Evolutionary conservation across 2,797 vertebrate genomes (phyloP).

Genomic region (Australoheros facetus): DNA sequence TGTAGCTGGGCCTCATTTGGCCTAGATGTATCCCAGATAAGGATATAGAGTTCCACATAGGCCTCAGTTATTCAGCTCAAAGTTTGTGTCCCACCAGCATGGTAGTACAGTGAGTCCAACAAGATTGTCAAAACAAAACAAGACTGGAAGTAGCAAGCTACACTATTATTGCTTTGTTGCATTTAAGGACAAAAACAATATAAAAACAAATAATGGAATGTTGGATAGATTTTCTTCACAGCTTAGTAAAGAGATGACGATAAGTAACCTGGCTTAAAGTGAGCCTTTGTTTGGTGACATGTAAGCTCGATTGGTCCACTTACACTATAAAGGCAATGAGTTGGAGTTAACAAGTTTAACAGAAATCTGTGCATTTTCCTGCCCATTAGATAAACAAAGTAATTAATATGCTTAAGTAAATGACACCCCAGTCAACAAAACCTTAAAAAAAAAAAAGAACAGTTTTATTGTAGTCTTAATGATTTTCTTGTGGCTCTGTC

Average conservation of each 20-base stretch:
- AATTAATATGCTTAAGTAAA: no score
- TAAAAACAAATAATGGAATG: neutral
- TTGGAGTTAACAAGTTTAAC: neutral
- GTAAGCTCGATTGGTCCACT: neutral
- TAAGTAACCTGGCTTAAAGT: neutral
- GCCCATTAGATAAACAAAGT: neutral
- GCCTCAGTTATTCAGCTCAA: conserved; percentile 38
- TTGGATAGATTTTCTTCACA: neutral
- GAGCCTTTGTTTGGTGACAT: neutral
- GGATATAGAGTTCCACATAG: conserved; percentile 39
- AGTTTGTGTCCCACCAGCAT: conserved; percentile 30
- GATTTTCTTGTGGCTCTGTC: no score
- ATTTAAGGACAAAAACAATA: neutral
- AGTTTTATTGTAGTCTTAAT: no score
- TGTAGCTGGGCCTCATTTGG: conserved; percentile 47
- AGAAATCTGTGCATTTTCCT: neutral
- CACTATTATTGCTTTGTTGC: neutral
- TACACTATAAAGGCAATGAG: neutral
- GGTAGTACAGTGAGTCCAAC: neutral
- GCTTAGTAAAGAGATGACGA: neutral
- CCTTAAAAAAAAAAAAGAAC: no score
- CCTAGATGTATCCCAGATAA: conserved; percentile 62
- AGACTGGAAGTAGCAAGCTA: neutral
- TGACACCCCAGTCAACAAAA: no score
- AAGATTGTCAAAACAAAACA: neutral